Evolutionary conservation across 2,113 vertebrate genomes (phyloP).

Genomic region (Pipa parva): DNA sequence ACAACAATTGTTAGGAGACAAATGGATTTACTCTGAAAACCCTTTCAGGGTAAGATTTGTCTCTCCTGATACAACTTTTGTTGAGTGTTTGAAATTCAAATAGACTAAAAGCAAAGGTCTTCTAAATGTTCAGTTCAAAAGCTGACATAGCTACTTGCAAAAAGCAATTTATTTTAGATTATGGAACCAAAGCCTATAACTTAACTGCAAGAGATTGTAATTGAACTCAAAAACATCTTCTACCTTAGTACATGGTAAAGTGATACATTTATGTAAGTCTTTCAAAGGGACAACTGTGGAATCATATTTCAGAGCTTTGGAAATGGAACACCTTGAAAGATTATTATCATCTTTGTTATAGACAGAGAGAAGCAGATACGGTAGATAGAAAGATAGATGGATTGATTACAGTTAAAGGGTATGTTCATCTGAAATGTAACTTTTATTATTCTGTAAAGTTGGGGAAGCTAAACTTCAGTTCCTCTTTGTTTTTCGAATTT

Average conservation of each 20-base stretch:
- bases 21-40: constrained; percentile 28
- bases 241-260: constrained; percentile 42
- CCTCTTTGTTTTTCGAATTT: too few relatives aligned
- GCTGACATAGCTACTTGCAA: constrained; percentile 57
- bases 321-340: too few relatives aligned
- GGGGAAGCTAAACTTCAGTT: too few relatives aligned
- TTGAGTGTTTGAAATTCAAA: constrained; percentile 54
- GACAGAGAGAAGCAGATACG: too few relatives aligned
- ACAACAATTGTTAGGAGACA: constrained; percentile 29
- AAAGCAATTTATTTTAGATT: constrained; percentile 72
- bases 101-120: constrained; percentile 52
- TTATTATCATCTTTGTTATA: too few relatives aligned
- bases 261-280: constrained; percentile 45
- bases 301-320: too few relatives aligned
- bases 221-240: constrained; percentile 57
- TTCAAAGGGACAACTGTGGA: constrained; percentile 31
- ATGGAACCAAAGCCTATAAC: constrained; percentile 55
- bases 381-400: too few relatives aligned
- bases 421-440: too few relatives aligned
- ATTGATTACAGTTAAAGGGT: too few relatives aligned
- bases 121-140: constrained; percentile 46
- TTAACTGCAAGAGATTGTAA: constrained; percentile 62
- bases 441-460: too few relatives aligned
- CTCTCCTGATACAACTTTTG: constrained; percentile 41
- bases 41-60: constrained; percentile 25